Base-by-base conservation (phyloP, 2,113 vertebrate species). In the Nasalis larvatus region DNA sequence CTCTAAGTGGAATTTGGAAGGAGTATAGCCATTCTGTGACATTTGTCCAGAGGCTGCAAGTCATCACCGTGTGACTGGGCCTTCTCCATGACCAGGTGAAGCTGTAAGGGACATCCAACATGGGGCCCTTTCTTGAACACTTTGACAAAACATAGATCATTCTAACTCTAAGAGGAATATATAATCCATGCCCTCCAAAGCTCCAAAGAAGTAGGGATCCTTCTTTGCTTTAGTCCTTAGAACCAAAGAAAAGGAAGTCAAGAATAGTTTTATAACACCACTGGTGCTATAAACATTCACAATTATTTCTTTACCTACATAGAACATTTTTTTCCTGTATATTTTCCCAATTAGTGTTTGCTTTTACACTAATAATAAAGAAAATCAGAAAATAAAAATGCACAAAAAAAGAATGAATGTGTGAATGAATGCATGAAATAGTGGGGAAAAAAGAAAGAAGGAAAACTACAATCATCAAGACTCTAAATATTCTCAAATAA, bases 371-470 rank as follows among this genome's bases (percentile, higher is more conserved):
- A 71, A 52, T 89, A 69, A 89, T 12, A 81, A 11, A 83, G n/a
- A 95, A 86, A 95, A 68, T 76, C 63, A 76, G 23, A 45, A 81
- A 84, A 84, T 54, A 78, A 93, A 94, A 91, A 84, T 74, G 85
- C 16, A 83, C 52, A 83, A 9, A 66, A 42, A 84, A 90, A 84
- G 5, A 56, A 37, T 37, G 11, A 91, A 87, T 77, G 16, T 14
- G 27, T 30, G 27, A 89, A 52, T 52, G 2, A 84, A 81, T 84
- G 11, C 77, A 87, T 77, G 32, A 81, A 94, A 56, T 74, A n/a
- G 3, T 84, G 5, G 2, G 27, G 16, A 45, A 49, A 74, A 77
- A 66, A 42, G 40, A 86, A n/a, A n/a, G n/a, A 73, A 18, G 27
- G 45, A 86, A 80, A 84, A 40, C 18, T 56, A 35, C 12, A 82